Base-by-base conservation (phyloP, 2,113 vertebrate genomes). In the Gopherus evgoodei region DNA sequence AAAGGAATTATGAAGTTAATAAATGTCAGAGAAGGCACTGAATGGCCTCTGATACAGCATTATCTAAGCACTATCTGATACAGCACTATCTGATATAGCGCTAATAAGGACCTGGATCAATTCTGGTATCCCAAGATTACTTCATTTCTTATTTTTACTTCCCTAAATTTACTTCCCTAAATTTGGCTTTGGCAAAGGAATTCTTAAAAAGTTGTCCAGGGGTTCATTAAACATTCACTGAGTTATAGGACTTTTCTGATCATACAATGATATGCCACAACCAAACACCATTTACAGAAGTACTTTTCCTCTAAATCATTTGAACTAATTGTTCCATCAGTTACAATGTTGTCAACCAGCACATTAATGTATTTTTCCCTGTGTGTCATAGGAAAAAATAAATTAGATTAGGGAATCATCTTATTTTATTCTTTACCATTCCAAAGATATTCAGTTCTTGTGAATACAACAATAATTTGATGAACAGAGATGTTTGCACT, bases 371-470 rank as follows among this genome's bases (percentile, higher is more conserved):
- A 16, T 65, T 85, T 83, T 89, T 56, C 84, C 65, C 8, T 16
- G 42, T 24, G 27, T 90, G 76, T 50, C 87, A 95, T 93, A 47
- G 6, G n/a, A 35, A 86, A 72, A 93, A 94, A 89, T 31, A 27
- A 56, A 42, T 83, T 16, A 56, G 76, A 52, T 96, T 90, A 80
- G 65, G 29, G n/a, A 91, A 78, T 65, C 54, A 91, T 93, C 83
- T 93, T 69, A 89, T 75, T 88, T 91, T 84, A 59, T 84, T 94
- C 88, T 78, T 78, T 35, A 93, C 89, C 92, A 53, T 88, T 91
- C 91, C 44, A 65, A 19, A 42, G 59, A 87, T 78, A 86, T 94
- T 97, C 95, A 75, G 62, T 96, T 95, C 86, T 92, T 52, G 62
- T 35, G 59, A 84, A 25, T 54, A 90, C 7, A 95, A 87, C 81